Conservation (phyloP, 2,113 vertebrate genomes). For the Psephotus haematonotus region DNA sequence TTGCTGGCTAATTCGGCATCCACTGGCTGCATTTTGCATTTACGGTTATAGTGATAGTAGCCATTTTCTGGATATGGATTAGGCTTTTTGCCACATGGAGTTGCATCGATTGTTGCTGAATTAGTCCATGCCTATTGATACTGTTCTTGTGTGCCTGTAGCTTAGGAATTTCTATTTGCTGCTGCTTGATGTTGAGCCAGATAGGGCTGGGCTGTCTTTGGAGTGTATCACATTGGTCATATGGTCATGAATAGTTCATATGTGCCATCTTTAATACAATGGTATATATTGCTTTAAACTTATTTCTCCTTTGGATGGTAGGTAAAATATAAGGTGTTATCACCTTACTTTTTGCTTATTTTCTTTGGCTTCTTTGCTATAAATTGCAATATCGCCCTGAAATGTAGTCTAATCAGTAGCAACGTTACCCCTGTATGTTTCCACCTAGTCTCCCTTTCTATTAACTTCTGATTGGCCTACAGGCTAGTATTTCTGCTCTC, state of each 20-base stretch:
- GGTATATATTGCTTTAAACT: not conserved
- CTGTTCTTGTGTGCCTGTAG: not conserved
- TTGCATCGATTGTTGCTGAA: not conserved
- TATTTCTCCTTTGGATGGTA: not conserved
- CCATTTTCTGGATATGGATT: not conserved
- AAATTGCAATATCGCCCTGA: not conserved
- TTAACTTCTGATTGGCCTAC: not conserved
- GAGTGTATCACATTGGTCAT: not conserved
- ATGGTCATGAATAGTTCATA: not conserved
- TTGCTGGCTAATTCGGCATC: not conserved
- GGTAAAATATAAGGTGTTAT: not conserved
- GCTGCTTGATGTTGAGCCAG: not conserved
- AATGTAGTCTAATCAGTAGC: not conserved
- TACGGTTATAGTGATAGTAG: not conserved
- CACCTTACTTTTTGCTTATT: not conserved
- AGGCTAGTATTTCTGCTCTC: not conserved
- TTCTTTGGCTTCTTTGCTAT: not conserved
- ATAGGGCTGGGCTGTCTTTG: not conserved
- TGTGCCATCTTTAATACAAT: not conserved
- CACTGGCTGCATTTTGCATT: not conserved
- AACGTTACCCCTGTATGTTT: not conserved
- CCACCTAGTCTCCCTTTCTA: not conserved
- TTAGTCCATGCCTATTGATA: not conserved
- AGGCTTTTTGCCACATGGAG: not conserved
- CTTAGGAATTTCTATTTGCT: not conserved